Evolutionary conservation across 2,797 vertebrate species (phyloP), one percentile per base, ranked within the genome.

Genomic region (Acestrorhynchus altus): DNA sequence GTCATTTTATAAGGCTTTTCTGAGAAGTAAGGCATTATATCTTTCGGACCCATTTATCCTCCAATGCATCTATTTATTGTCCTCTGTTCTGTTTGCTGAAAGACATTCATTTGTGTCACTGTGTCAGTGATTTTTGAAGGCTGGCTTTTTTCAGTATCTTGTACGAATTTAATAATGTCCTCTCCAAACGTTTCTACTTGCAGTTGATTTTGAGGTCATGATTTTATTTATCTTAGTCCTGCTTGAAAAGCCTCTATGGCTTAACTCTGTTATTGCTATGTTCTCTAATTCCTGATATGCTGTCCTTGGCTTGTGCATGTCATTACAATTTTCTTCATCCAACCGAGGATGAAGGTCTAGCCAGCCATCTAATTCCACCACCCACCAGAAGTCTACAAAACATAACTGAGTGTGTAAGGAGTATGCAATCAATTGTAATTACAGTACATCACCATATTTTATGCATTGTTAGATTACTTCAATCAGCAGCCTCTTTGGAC

Each of bases 41-140:
- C 6, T 35, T 6, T 35, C 31, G 31, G 10, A 11, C 24, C 10
- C 20, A 1, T 24, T 54, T 24, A 10, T 54, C 22, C 20, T 54
- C 20, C 31, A 2, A 35, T 35, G 2, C 31, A 35, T 6, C 31
- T 6, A 35, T 35, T 35, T 3, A n/a, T 9, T 54, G 20, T 11
- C 52, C 52, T 24, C 52, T 54, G 52, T 54, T 54, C 20, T 54
- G 52, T 24, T 54, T 54, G 52, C 22, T 54, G 52, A 54, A 22
- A 15, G 52, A 8, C 49, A 52, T 20, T 52, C 31, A 54, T 54
- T 22, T 22, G 20, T n/a, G 20, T 54, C 16, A 6, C 8, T 51
- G 49, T 18, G 1, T 51, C 49, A 51, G n/a, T 51, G 49, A 51
- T 51, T 51, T 51, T n/a, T 8, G 18, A 51, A 1, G 15, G 49